Base-by-base conservation (phyloP, 2,113 vertebrate genomes). In the Bos taurus region DNA sequence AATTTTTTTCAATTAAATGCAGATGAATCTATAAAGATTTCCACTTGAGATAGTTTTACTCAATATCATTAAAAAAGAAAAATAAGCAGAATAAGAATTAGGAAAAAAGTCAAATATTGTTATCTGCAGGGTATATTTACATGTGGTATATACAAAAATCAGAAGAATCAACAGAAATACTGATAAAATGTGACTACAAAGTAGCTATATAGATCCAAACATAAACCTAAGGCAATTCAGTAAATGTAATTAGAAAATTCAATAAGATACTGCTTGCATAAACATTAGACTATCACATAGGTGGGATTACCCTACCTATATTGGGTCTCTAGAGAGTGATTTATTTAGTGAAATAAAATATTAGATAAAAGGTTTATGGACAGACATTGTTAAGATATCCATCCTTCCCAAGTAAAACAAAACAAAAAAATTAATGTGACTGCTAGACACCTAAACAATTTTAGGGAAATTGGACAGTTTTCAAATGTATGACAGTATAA, bases 281-380 rank as follows among this genome's bases (percentile, higher is more conserved):
- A 33, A 33, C 14, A 33, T 62, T 60, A 48, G 17, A 40, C 54
- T 82, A 52, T 92, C 74, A 95, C 26, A 59, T 26, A 90, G 40
- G 50, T n/a, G 40, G 74, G 83, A 87, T 90, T 84, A 83, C 43
- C 80, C 28, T 46, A 50, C 23, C 7, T 67, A 71, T 43, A 59
- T 13, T 50, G 50, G 21, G 17, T 95, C 52, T 43, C 30, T 21
- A 83, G 82, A 82, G 67, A 33, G 5, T 56, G 74, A 71, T 30
- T 95, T 91, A 54, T 48, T 67, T 23, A 95, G n/a, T 56, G 50
- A 96, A 96, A 95, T 52, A 67, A 96, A 89, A 26, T n/a, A 5
- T 43, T 71, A 81, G 86, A 89, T n/a, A 82, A 77, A 67, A 78
- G 15, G 3, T 30, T 0, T 8, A 40, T 3, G 2, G 33, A 28